Base-by-base conservation (phyloP, 1,140 invertebrate species). In the Caenorhabditis inopinata region DNA sequence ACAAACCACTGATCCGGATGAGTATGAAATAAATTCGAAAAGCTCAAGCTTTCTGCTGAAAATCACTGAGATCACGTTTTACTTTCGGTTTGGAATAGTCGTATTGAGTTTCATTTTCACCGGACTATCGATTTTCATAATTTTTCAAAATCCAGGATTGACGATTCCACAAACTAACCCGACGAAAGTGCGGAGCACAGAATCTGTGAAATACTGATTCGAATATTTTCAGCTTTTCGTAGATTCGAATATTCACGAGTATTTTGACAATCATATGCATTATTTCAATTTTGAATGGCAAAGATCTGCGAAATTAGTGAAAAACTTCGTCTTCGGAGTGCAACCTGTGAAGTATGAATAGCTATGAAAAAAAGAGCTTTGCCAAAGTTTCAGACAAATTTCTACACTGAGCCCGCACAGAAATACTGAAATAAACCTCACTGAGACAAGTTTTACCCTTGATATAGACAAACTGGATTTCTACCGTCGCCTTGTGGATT, bases 321-420 rank as follows among this genome's bases (percentile, higher is more conserved):
- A 86, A 29, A 82, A 85, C 53, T 82, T 79, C 4, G 18, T 85
- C 35, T 85, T 84, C 78, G 84, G 84, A 27, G 23, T 82, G 2
- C n/a, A 46, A 25, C 16, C 38, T 47, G 29, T 47, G 23, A 74
- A 47, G 68, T 74, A 18, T 12, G 68, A 6, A 7, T 14, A 6
- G 14, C 12, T 14, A 25, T 21, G 2, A 25, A 51, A 32, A 29
- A 23, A 16, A 11, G 14, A 32, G 38, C 14, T 42, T 42, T 42
- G 14, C 38, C 38, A 42, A 42, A 42, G 5, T 21, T 38, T 68
- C 58, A 68, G 58, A 25, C 32, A 68, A 21, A 16, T 32, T 2
- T 68, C 58, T 0, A 18, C 58, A 5, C n/a, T 68, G 5, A 68
- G 58, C 21, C 58, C 58, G 5, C 38, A 68, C 21, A 12, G 38